Percentiles rank a stretch among this genome's conserved stretches.
Evolutionary conservation across 2,888 invertebrate species (phyloP).

Genomic region (Euzetes globulus): DNA sequence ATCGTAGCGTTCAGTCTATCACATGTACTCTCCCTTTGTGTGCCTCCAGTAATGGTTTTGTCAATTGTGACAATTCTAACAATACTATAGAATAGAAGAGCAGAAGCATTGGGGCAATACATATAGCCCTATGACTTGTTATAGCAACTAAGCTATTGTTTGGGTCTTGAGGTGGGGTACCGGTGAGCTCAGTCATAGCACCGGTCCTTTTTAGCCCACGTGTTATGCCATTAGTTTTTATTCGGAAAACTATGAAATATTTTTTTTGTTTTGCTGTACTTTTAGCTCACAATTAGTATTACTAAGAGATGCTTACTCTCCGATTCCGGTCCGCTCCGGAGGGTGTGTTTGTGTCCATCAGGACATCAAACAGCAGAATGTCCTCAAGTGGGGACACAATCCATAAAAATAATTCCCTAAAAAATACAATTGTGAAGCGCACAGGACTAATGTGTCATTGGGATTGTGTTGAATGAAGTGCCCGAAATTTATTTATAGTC

Average conservation of each 20-base stretch:
- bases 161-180: too few relatives aligned
- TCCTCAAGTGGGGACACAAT: background rate
- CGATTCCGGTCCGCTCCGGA: background rate
- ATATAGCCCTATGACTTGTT: background rate
- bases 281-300: background rate
- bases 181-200: too few relatives aligned
- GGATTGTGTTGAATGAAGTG: too few relatives aligned
- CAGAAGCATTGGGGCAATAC: background rate
- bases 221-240: too few relatives aligned
- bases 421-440: too few relatives aligned
- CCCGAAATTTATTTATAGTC: too few relatives aligned
- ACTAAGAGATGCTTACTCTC: background rate
- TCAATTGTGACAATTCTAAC: background rate
- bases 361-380: background rate
- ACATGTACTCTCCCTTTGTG: background rate
- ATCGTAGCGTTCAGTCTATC: background rate
- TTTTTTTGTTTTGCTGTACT: background rate
- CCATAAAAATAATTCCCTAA: too few relatives aligned
- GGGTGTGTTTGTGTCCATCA: slow-evolving; percentile 8
- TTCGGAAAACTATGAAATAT: too few relatives aligned
- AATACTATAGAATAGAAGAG: background rate
- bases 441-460: too few relatives aligned
- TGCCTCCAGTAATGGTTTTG: background rate
- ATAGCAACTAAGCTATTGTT: too few relatives aligned
- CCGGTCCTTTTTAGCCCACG: too few relatives aligned